Conservation (phyloP, 2,113 vertebrate species). For the Amphiprion percula region DNA sequence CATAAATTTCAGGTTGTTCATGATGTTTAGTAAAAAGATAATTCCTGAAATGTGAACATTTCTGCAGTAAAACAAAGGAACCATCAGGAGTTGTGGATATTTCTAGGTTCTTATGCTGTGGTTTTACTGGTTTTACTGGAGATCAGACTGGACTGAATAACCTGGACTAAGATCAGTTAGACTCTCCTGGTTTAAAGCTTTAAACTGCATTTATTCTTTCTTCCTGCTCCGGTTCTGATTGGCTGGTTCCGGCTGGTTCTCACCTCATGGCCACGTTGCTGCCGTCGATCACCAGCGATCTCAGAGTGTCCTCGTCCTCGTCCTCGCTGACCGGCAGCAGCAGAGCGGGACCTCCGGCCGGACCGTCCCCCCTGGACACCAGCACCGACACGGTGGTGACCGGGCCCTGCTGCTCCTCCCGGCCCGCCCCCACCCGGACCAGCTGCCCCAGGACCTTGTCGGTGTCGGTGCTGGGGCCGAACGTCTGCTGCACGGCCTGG, state of each 20-base stretch:
- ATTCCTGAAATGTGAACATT: too few relatives aligned
- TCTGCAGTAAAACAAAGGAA: too few relatives aligned
- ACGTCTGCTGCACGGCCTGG: slow-evolving; percentile 85
- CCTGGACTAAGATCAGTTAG: too few relatives aligned
- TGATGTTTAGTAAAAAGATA: too few relatives aligned
- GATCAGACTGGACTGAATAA: too few relatives aligned
- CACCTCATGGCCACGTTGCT: slow-evolving; percentile 99
- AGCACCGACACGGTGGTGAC: slow-evolving; percentile 73
- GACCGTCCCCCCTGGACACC: slow-evolving; percentile 77
- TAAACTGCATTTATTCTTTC: too few relatives aligned
- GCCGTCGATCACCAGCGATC: slow-evolving; percentile 93
- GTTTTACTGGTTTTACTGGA: too few relatives aligned
- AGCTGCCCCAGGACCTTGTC: slow-evolving; percentile 92
- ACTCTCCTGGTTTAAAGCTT: too few relatives aligned
- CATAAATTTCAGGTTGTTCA: too few relatives aligned
- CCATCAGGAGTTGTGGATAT: too few relatives aligned
- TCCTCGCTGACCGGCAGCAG: slow-evolving; percentile 60
- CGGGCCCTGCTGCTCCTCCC: slow-evolving; percentile 51
- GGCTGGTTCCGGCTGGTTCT: neutral
- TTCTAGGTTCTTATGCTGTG: too few relatives aligned
- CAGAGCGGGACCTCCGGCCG: slow-evolving; percentile 40
- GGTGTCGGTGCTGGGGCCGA: slow-evolving; percentile 87
- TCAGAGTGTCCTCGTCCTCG: slow-evolving; percentile 82
- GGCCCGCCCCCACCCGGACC: slow-evolving; percentile 80
- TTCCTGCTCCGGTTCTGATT: too few relatives aligned